Evolutionary conservation across 2,113 vertebrate species (phyloP).

Genomic region (Chauna torquata): DNA sequence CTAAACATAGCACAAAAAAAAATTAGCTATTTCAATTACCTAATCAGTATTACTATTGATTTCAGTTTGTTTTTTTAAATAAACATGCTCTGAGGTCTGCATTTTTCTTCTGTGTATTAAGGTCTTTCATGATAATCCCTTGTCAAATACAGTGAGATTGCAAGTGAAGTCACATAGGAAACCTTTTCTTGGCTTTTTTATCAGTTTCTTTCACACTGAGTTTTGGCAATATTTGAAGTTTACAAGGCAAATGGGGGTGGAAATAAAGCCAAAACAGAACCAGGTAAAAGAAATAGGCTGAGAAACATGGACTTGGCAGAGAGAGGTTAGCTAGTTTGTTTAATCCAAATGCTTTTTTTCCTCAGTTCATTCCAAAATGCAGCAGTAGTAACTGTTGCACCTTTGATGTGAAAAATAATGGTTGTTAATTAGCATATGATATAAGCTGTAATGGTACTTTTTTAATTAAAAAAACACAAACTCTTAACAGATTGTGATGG

Average conservation of each 20-base stretch:
- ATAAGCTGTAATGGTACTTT: background rate
- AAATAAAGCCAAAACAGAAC: background rate
- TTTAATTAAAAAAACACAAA: background rate
- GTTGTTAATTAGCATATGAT: background rate
- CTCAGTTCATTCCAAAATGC: background rate
- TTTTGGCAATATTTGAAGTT: too few species aligned
- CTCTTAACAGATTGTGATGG: background rate
- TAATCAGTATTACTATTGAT: background rate
- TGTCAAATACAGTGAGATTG: background rate
- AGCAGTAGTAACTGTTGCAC: background rate
- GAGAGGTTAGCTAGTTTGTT: background rate
- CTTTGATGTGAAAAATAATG: background rate
- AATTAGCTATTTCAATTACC: background rate
- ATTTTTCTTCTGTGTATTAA: background rate
- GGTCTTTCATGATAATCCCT: background rate
- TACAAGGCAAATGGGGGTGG: rapidly evolving
- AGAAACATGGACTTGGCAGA: background rate
- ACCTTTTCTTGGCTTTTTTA: too few species aligned
- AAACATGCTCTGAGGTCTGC: background rate
- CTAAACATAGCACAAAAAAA: background rate
- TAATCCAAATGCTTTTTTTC: background rate
- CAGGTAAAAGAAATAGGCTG: background rate
- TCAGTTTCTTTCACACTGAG: too few species aligned
- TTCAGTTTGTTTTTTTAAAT: background rate
- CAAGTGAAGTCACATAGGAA: too few species aligned